These are phyloP conservation scores for Drosophila nebulosa DNA, from an alignment of 1,140 invertebrate species.

Conservation along the genomic window DNA sequence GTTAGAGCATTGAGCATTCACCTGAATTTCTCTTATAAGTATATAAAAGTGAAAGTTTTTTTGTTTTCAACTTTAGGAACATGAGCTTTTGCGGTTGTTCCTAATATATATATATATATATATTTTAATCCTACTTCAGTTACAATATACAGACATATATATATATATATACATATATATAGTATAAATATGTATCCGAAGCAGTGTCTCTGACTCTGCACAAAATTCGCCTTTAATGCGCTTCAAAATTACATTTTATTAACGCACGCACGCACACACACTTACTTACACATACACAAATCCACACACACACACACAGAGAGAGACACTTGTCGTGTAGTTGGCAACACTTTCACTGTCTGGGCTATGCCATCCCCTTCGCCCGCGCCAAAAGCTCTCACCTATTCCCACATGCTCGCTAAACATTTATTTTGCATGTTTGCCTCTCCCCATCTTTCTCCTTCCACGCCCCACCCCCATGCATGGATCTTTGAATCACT, in stretches of 20 bases:
- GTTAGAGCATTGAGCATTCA: no score
- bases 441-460: no score
- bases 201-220: constrained; percentile 35
- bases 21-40: neutral
- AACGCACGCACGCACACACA: constrained; percentile 52
- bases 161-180: neutral
- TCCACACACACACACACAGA: constrained; percentile 17
- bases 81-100: neutral
- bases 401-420: constrained; percentile 22
- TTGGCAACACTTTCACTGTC: constrained; percentile 66
- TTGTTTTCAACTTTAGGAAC: neutral
- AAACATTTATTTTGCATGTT: constrained; percentile 69
- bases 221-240: constrained; percentile 62
- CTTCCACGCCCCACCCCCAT: neutral
- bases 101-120: neutral
- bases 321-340: constrained; percentile 39
- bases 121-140: neutral
- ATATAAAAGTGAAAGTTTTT: neutral
- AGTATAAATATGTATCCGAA: neutral
- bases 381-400: neutral
- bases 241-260: constrained; percentile 74
- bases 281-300: constrained; percentile 15
- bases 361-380: neutral
- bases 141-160: neutral
- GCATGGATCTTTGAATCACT: constrained; percentile 37